A percentile compares a stretch with the other conserved stretches of the same genome.
Evolutionary conservation across 2,888 invertebrate genomes (phyloP).

Genomic region (Aphrophora alni): DNA sequence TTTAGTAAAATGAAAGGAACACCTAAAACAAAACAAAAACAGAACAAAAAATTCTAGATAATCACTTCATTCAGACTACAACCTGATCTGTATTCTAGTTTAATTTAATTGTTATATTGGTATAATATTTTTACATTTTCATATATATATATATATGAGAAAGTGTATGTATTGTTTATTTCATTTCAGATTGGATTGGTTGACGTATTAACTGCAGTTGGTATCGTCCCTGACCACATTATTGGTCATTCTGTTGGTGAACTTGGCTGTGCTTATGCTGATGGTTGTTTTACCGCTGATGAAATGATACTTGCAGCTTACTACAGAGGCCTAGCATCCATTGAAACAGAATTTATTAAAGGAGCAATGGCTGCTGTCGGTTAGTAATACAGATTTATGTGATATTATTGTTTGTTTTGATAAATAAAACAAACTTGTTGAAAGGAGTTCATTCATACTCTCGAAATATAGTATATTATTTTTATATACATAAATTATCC

Average conservation of each 20-base stretch:
- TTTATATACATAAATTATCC: no score
- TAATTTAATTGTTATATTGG: no score
- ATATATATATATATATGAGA: no score
- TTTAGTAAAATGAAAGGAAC: no score
- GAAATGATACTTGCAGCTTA: slow-evolving; percentile 87
- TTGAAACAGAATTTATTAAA: slow-evolving; percentile 71
- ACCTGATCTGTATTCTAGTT: no score
- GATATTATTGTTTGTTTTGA: neutral
- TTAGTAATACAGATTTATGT: slow-evolving; percentile 52
- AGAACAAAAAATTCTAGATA: no score
- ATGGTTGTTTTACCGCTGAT: slow-evolving; percentile 86
- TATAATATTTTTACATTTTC: no score
- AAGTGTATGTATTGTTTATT: neutral
- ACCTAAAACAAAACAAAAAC: no score
- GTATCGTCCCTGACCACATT: slow-evolving; percentile 73
- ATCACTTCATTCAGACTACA: no score
- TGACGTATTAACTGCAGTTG: slow-evolving; percentile 66
- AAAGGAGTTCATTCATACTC: neutral
- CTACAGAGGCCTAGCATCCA: slow-evolving; percentile 77
- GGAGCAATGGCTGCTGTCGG: slow-evolving; percentile 93
- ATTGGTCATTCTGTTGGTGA: slow-evolving; percentile 95
- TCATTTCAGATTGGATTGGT: slow-evolving; percentile 65
- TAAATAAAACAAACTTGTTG: no score
- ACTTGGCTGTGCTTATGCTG: slow-evolving; percentile 93
- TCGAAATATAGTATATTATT: no score